These are phyloP conservation scores for Staurois parvus DNA, from an alignment of 2,797 vertebrate species.

Conservation along the genomic window DNA sequence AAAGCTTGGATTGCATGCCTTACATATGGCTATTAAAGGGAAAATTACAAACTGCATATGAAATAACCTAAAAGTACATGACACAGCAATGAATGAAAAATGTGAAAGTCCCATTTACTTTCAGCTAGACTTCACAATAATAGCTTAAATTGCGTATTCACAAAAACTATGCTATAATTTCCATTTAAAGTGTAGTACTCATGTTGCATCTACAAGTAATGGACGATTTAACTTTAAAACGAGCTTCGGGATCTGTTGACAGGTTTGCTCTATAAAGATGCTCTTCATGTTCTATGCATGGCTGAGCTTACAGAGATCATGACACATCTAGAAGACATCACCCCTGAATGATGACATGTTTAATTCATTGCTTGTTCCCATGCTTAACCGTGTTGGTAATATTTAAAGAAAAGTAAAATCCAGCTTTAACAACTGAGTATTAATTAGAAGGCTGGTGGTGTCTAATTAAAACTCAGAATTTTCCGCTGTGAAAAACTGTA, in stretches of 20 bases:
- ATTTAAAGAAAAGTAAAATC: slow-evolving; percentile 21
- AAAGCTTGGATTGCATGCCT: too few species aligned
- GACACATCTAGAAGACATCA: not conserved
- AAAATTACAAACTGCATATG: too few species aligned
- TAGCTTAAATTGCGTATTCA: not conserved
- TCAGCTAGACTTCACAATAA: not conserved
- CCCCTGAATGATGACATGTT: not conserved
- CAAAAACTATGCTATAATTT: not conserved
- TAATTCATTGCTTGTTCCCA: slow-evolving; percentile 24
- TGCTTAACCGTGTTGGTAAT: not conserved
- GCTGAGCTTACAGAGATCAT: not conserved
- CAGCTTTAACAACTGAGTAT: slow-evolving; percentile 3
- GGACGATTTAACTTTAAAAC: not conserved
- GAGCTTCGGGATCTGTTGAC: not conserved
- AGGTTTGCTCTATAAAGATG: not conserved
- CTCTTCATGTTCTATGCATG: slow-evolving; percentile 8
- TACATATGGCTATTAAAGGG: too few species aligned
- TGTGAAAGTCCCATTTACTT: not conserved
- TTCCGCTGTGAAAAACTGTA: slow-evolving; percentile 31
- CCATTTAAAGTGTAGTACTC: not conserved
- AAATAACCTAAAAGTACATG: not conserved
- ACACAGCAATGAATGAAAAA: not conserved
- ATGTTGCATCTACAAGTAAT: not conserved
- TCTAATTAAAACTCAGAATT: slow-evolving; percentile 26
- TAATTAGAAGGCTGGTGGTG: slow-evolving; percentile 26